Base-by-base conservation (phyloP, 2,888 invertebrate genomes). In the Allophyes oxyacanthae region DNA sequence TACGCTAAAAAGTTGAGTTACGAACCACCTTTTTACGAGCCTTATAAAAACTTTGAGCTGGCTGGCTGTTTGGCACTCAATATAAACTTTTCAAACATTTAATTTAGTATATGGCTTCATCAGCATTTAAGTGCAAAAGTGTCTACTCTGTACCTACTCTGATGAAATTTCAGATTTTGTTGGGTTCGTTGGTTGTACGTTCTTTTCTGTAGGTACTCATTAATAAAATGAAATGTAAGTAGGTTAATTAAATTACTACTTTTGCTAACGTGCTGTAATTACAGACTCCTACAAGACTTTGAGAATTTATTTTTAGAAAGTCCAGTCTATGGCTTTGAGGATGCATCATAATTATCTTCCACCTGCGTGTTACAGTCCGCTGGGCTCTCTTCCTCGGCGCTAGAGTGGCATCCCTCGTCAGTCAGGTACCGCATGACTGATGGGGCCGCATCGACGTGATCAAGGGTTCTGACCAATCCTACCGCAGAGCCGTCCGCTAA, bases 401-500 rank as follows among this genome's bases (percentile, higher is more conserved):
- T 55, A 26, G 9, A 30, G 38, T 5, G 44, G 6, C 52, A 15
- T 45, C 57, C 59, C 69, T 66, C 64, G 69, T 62, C 70, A 73
- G 66, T 68, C 71, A 72, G 73, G 73, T 68, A 71, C 71, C 68
- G 56, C 80, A 78, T 82, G 82, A 82, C 77, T 76, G 81, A 82
- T 82, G 80, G 65, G 57, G 53, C 66, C 72, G 67, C 72, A 77
- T 78, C 75, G 71, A 78, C 81, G 80, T 81, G 83, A 79, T 82
- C 82, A 78, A 79, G 79, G 78, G 77, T 55, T 64, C 64, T 65
- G 68, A 63, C 72, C 70, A 72, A 67, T 62, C 65, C 69, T 50
- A 63, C 72, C 77, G 63, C 77, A 64, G 37, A 55, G 13, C 42
- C 52, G 54, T 52, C 63, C 56, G 64, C 62, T 77, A 78, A 77